Evolutionary conservation across 1,140 invertebrate genomes (phyloP), one percentile per base, ranked within the genome.

Genomic region (Aphelinus certus): DNA sequence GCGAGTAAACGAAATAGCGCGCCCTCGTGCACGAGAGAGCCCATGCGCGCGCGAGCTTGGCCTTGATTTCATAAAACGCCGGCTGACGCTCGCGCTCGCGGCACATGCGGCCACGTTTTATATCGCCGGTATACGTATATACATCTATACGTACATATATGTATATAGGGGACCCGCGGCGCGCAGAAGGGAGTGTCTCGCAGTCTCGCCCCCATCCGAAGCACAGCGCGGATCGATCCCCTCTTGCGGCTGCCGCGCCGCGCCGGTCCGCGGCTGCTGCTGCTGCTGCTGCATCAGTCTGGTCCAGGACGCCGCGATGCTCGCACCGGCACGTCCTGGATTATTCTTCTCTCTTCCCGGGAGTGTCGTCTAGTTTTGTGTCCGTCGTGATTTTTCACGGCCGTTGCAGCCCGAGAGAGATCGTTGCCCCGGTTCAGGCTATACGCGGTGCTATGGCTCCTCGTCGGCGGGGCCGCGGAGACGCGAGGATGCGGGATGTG

Each of bases 221-320:
- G 58, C 48, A 42, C 43, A 3, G 3, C 1, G 45, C 53, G 53
- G 10, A 75, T 86, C 84, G 84, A 86, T 86, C 83, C 81, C 64
- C 57, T 62, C 42, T 26, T 51, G 46, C 47, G 5, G 7, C 63
- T 73, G 63, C 63, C 2, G 63, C 10, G 51, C 26, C n/a, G 26
- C 61, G 43, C 43, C 7, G 26, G 26, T 26, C 26, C 26, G 26
- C 26, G 26, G 26, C 26, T 26, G 26, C 26, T 26, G 3, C 53
- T 2, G 26, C 26, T 26, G 26, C 26, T 26, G 3, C 53, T 2
- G 55, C 64, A 43, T 10, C 80, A 84, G 84, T 85, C 75, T 81
- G 85, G 85, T 82, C 85, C 85, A 82, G 83, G 80, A 78, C 82
- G 80, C 77, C 81, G 84, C 71, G 72, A 78, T 80, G 79, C 74